These are phyloP conservation scores for Turritopsis dohrnii DNA, from an alignment of 30 jellyfish, hydroid and myxozoan genomes.

Conservation along the genomic window DNA sequence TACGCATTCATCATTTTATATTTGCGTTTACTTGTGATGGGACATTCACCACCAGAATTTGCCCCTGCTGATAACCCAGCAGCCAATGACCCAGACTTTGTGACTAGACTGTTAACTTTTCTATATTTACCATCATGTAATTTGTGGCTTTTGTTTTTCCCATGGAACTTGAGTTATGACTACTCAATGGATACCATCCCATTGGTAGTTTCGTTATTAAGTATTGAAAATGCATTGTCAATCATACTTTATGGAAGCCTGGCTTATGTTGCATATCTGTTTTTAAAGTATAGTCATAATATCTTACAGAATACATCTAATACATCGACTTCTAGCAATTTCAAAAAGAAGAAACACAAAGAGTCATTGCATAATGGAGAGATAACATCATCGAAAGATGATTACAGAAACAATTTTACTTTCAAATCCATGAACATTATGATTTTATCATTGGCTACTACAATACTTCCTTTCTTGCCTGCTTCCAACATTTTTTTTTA, in stretches of 20 bases:
- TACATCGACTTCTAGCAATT: neutral
- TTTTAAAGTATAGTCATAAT: neutral
- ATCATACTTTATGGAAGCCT: constrained; percentile 25
- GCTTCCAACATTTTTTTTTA: constrained; percentile 74
- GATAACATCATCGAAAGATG: neutral
- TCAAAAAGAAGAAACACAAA: neutral
- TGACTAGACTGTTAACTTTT: constrained; percentile 56
- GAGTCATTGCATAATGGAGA: neutral
- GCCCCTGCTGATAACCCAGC: constrained; percentile 88
- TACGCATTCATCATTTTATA: constrained; percentile 30
- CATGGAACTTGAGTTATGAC: constrained; percentile 90
- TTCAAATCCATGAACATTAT: constrained; percentile 12
- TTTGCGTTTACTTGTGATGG: constrained; percentile 60
- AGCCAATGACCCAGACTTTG: constrained; percentile 43
- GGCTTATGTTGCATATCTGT: neutral
- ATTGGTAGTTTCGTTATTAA: constrained; percentile 35
- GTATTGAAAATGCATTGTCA: constrained; percentile 39
- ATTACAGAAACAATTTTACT: neutral
- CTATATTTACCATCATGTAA: constrained; percentile 67
- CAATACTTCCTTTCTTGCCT: constrained; percentile 59
- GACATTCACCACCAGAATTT: constrained; percentile 60
- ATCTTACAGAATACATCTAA: neutral
- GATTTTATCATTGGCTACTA: constrained; percentile 38
- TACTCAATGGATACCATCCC: constrained; percentile 94
- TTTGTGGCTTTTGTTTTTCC: constrained; percentile 61